Evolutionary conservation across 2,888 invertebrate genomes (phyloP).

Genomic region (Athalia circularis): DNA sequence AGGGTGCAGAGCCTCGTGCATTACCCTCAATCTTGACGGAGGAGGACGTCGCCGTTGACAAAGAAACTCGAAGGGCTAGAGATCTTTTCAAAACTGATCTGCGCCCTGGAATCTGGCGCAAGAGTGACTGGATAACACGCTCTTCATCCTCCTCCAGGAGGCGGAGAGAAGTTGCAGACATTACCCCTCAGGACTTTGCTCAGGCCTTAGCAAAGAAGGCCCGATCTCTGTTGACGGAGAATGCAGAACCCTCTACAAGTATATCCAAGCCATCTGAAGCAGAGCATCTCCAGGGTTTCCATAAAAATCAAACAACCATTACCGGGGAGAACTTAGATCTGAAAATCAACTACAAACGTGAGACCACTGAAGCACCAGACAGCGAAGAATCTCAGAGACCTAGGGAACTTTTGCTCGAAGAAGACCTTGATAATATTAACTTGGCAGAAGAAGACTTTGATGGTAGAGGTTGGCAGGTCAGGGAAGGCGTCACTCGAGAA

Average conservation of each 20-base stretch:
- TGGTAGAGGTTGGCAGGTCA: slow-evolving; percentile 65
- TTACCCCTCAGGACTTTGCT: slow-evolving; percentile 59
- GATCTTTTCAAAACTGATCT: slow-evolving; percentile 55
- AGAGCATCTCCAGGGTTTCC: neutral
- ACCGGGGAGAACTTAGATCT: neutral
- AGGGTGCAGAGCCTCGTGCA: slow-evolving; percentile 65
- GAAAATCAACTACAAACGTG: slow-evolving; percentile 51
- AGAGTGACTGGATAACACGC: slow-evolving; percentile 67
- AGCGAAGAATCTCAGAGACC: slow-evolving; percentile 43
- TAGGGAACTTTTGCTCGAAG: slow-evolving; percentile 58
- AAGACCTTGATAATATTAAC: slow-evolving; percentile 54
- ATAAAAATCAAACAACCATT: neutral
- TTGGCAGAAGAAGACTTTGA: slow-evolving; percentile 50
- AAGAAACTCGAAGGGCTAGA: slow-evolving; percentile 60
- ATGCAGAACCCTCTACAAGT: slow-evolving; percentile 25
- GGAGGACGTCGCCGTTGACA: slow-evolving; percentile 65
- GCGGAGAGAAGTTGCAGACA: slow-evolving; percentile 52
- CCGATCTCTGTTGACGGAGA: slow-evolving; percentile 22
- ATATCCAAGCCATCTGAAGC: neutral
- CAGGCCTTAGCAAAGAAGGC: slow-evolving; percentile 52
- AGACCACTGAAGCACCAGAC: slow-evolving; percentile 49
- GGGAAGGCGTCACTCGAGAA: slow-evolving; percentile 83
- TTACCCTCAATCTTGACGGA: slow-evolving; percentile 54
- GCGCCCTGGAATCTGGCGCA: slow-evolving; percentile 62
- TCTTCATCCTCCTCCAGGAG: slow-evolving; percentile 28